A percentile compares a stretch with the other conserved stretches of the same genome.
Conservation (phyloP, 2,113 vertebrate genomes). For the Phycodurus eques region DNA sequence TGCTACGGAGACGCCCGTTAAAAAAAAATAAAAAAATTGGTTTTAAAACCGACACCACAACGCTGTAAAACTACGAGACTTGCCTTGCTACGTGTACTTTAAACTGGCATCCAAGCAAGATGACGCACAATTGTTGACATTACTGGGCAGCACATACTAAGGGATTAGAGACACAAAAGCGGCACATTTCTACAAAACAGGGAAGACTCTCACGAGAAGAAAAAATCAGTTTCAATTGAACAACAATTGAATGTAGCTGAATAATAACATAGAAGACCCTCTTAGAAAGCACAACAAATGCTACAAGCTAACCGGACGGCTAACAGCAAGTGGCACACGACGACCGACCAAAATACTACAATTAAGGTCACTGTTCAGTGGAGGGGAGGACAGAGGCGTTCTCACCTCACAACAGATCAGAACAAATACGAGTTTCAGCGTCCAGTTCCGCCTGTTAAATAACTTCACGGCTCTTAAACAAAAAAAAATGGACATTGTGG, state of each 20-base stretch:
- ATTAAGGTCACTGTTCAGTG: not conserved
- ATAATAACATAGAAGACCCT: not conserved
- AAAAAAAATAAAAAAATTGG: too few species aligned
- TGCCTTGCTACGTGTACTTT: too few species aligned
- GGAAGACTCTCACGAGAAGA: not conserved
- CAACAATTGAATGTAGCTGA: not conserved
- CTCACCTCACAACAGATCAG: not conserved
- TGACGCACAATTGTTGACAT: not conserved
- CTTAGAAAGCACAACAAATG: not conserved
- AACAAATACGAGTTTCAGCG: not conserved
- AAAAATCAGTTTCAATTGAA: too few species aligned
- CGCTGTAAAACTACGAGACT: too few species aligned
- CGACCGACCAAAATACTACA: not conserved
- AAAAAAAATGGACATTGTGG: not conserved
- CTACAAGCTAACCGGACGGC: not conserved
- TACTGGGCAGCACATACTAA: not conserved
- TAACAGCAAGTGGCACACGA: not conserved
- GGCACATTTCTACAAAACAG: not conserved
- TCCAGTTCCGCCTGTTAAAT: not conserved
- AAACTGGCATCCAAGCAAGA: too few species aligned
- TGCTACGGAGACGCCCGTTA: too few species aligned
- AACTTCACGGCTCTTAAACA: not conserved
- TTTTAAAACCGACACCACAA: too few species aligned
- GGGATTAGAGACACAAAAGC: too few species aligned
- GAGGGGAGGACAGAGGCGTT: not conserved